Evolutionary conservation across 1,140 invertebrate genomes (phyloP).

Genomic region (Pinna nobilis): DNA sequence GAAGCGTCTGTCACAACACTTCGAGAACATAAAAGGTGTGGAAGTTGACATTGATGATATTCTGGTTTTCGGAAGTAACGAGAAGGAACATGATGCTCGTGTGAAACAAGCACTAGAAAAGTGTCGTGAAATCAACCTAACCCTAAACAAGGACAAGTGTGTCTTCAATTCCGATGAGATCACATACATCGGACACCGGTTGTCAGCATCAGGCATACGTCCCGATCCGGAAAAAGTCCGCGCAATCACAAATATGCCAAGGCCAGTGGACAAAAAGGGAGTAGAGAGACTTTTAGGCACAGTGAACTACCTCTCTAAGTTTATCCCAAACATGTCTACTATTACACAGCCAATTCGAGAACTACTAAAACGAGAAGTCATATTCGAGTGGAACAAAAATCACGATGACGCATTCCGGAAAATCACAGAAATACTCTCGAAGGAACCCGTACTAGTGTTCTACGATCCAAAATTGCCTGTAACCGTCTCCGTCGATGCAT

Average conservation of each 20-base stretch:
- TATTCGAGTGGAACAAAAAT: slow-evolving; percentile 38
- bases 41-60: neutral
- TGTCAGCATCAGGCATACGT: slow-evolving; percentile 58
- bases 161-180: slow-evolving; percentile 14
- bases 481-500: slow-evolving; percentile 47
- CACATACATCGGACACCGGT: neutral
- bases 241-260: slow-evolving; percentile 70
- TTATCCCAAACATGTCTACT: slow-evolving; percentile 47
- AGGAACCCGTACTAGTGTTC: slow-evolving; percentile 35
- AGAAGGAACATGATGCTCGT: slow-evolving; percentile 20
- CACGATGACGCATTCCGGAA: slow-evolving; percentile 34
- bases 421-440: slow-evolving; percentile 27
- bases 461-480: slow-evolving; percentile 34
- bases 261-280: slow-evolving; percentile 61
- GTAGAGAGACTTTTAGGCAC: slow-evolving; percentile 48
- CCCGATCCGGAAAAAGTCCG: slow-evolving; percentile 68
- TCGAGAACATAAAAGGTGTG: slow-evolving; percentile 29
- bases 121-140: slow-evolving; percentile 16
- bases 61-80: slow-evolving; percentile 10
- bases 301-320: slow-evolving; percentile 52
- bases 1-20: neutral
- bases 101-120: slow-evolving; percentile 12
- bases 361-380: slow-evolving; percentile 34
- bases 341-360: slow-evolving; percentile 46
- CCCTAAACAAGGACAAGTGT: slow-evolving; percentile 35